Evolutionary conservation across 1,140 invertebrate genomes (phyloP).

Genomic region (Brachionus sp.): DNA sequence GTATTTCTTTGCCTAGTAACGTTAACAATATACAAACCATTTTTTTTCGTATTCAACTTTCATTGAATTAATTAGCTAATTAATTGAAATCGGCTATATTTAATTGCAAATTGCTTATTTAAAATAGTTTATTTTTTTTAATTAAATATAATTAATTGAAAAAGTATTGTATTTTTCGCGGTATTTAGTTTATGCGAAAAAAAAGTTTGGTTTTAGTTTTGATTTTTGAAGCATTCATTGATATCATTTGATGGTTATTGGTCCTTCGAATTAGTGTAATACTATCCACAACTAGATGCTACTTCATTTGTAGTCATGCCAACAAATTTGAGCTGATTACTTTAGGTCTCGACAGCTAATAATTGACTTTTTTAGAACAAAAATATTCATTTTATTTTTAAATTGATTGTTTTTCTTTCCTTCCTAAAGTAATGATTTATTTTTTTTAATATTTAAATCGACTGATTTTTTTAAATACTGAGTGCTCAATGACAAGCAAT

Average conservation of each 20-base stretch:
- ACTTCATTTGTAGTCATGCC: neutral
- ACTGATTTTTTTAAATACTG: neutral
- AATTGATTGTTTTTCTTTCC: neutral
- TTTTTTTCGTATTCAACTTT: neutral
- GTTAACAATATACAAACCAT: neutral
- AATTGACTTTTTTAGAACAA: neutral
- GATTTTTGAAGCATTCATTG: neutral
- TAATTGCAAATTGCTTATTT: neutral
- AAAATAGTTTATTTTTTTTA: neutral
- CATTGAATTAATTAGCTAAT: constrained; percentile 1
- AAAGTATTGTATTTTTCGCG: neutral
- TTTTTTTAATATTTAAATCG: neutral
- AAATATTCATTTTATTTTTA: neutral
- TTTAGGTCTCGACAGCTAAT: neutral
- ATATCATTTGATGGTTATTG: neutral
- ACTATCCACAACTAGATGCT: neutral
- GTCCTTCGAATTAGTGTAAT: neutral
- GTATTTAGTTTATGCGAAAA: neutral
- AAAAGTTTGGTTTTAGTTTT: neutral
- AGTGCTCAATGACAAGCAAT: neutral
- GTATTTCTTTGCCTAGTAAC: neutral
- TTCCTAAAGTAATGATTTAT: neutral
- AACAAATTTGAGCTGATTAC: neutral
- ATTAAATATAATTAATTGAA: neutral
- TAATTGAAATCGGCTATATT: neutral